These are phyloP conservation scores for Antheraea assamensis DNA, from an alignment of 2,888 invertebrate species.

Conservation along the genomic window DNA sequence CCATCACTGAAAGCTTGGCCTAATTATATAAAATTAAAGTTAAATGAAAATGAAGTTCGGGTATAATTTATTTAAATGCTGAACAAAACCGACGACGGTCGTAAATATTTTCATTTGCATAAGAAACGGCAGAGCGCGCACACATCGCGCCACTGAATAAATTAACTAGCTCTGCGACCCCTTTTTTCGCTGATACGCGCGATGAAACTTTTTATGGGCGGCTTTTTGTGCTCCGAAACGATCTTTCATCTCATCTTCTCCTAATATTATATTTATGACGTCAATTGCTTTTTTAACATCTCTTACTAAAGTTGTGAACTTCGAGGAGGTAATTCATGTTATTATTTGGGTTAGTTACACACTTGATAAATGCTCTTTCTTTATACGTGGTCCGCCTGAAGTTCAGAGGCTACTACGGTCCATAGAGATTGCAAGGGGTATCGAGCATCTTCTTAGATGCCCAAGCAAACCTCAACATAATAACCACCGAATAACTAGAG, in stretches of 20 bases:
- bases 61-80: neutral
- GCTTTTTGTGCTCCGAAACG: neutral
- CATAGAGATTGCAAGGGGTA: neutral
- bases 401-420: too few relatives aligned
- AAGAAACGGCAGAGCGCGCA: neutral
- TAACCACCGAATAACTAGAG: neutral
- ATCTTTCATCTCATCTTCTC: neutral
- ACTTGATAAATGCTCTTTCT: too few relatives aligned
- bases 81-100: neutral
- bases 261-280: slow-evolving; percentile 1
- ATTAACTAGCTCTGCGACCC: slow-evolving; percentile 1
- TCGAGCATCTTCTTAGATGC: neutral
- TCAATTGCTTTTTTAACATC: neutral
- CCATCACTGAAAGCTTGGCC: neutral
- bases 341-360: neutral
- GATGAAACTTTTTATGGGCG: slow-evolving; percentile 1
- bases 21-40: neutral
- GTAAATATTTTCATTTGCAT: slow-evolving; percentile 5
- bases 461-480: neutral
- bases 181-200: slow-evolving; percentile 7
- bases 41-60: neutral
- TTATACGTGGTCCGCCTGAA: too few relatives aligned
- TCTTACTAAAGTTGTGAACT: neutral
- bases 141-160: slow-evolving; percentile 2
- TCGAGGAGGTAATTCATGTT: neutral